Evolutionary conservation across 2,113 vertebrate genomes (phyloP).

Genomic region (Lophius piscatorius): DNA sequence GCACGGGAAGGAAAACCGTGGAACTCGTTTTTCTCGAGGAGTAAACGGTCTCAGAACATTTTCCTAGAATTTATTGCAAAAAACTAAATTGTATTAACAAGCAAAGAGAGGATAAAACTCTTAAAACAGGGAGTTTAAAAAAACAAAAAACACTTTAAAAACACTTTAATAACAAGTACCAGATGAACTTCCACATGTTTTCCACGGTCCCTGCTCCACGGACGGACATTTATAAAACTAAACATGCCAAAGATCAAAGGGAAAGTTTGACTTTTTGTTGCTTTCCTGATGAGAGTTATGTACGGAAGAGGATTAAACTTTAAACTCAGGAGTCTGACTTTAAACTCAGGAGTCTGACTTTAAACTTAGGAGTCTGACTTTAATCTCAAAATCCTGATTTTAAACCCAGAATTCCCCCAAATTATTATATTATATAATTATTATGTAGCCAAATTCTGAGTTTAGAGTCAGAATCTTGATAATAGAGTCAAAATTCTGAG

Average conservation of each 20-base stretch:
- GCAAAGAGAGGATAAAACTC: neutral
- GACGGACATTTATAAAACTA: conserved; percentile 24
- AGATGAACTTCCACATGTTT: conserved; percentile 1
- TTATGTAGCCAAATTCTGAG: too few relatives aligned
- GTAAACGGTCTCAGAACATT: neutral
- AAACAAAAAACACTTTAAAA: conserved; percentile 28
- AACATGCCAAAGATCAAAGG: conserved; percentile 13
- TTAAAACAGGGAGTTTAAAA: conserved; percentile 18
- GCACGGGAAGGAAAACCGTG: conserved; percentile 10
- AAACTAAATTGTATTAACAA: conserved; percentile 44
- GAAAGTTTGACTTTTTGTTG: neutral
- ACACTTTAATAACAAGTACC: conserved; percentile 30
- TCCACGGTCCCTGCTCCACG: neutral
- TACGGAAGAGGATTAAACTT: too few relatives aligned
- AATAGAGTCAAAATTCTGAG: too few relatives aligned
- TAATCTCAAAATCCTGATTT: too few relatives aligned
- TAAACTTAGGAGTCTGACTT: too few relatives aligned
- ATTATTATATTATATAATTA: too few relatives aligned
- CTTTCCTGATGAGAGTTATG: too few relatives aligned
- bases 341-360: too few relatives aligned
- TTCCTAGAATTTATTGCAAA: conserved; percentile 59
- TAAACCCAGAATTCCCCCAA: too few relatives aligned
- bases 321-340: too few relatives aligned
- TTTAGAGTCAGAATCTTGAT: too few relatives aligned
- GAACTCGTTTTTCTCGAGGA: too few relatives aligned